Conservation (phyloP, 2,888 invertebrate genomes). For the Andrena bucephala region DNA sequence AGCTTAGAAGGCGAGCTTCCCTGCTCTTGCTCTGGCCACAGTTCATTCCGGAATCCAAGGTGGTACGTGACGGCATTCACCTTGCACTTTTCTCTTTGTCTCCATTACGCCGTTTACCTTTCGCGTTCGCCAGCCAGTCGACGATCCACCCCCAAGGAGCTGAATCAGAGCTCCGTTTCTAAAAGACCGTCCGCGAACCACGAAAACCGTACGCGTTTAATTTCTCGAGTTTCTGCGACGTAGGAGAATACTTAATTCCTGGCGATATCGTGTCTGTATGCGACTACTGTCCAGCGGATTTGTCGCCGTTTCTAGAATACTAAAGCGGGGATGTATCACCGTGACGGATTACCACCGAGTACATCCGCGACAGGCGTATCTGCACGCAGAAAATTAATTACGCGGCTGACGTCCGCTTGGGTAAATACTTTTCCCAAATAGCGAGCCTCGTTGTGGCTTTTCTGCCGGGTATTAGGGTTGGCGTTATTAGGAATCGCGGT, state of each 20-base stretch:
- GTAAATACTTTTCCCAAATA: conserved; percentile 58
- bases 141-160: too few species aligned
- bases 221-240: not conserved
- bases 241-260: conserved; percentile 7
- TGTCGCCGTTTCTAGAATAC: conserved; percentile 1
- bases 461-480: not conserved
- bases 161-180: not conserved
- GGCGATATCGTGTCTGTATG: not conserved
- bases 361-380: conserved; percentile 30
- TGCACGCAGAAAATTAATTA: conserved; percentile 64
- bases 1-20: too few species aligned
- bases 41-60: not conserved
- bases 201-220: not conserved
- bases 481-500: conserved; percentile 9
- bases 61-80: not conserved
- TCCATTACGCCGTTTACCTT: too few species aligned
- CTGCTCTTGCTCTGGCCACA: too few species aligned
- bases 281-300: conserved; percentile 15
- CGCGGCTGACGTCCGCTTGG: conserved; percentile 30
- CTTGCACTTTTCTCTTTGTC: too few species aligned
- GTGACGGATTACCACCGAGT: conserved; percentile 57
- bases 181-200: not conserved
- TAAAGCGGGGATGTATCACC: conserved; percentile 36
- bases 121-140: too few species aligned
- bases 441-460: not conserved